phyloP scores from a whole-genome alignment of 2,797 vertebrate species.

The Crocodylus rhombifer region DNA sequence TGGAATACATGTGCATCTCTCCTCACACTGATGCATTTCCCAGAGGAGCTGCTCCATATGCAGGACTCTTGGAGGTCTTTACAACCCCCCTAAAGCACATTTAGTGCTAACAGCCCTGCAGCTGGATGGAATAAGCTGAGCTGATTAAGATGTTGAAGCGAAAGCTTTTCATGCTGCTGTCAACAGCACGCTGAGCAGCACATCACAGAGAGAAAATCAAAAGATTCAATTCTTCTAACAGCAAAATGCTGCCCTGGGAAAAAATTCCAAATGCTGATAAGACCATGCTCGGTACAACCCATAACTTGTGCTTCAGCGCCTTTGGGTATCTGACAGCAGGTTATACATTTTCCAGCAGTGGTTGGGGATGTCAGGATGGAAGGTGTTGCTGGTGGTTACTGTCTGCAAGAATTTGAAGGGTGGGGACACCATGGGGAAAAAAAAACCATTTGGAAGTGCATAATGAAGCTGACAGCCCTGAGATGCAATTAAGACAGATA shows the following conservation, averaged over 20 bases:
- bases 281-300: not conserved
- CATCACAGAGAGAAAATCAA: too few species aligned
- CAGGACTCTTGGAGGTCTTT: not conserved
- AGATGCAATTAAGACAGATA: not conserved
- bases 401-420: not conserved
- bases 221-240: too few species aligned
- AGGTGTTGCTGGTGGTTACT: not conserved
- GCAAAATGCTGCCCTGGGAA: not conserved
- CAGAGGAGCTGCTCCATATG: not conserved
- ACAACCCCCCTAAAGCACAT: not conserved
- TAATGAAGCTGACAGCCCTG: too few species aligned
- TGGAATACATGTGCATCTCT: not conserved
- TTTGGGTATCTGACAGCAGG: not conserved
- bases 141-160: not conserved
- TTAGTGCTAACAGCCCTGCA: not conserved
- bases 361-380: too few species aligned
- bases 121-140: not conserved
- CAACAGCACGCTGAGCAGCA: not conserved
- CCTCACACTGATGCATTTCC: not conserved
- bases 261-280: not conserved
- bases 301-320: not conserved
- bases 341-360: not conserved
- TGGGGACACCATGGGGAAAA: not conserved
- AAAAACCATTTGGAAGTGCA: not conserved
- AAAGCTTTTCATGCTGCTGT: not conserved